Evolutionary conservation across 2,888 invertebrate species (phyloP), one percentile per base, ranked within the genome.

Genomic region (Eulithis prunata): DNA sequence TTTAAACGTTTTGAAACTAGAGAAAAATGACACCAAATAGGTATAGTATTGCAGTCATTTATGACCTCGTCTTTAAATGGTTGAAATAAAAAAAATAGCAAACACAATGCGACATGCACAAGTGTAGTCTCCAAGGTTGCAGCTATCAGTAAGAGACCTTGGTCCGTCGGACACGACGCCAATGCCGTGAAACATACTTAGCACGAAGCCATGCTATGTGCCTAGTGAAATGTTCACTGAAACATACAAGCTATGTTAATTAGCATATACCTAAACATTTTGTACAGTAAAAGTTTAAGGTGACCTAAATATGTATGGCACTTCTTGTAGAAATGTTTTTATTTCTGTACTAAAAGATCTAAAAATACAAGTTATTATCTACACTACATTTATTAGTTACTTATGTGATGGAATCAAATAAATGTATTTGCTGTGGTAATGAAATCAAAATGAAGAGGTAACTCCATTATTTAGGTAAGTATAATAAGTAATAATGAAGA

Each of bases 101-200:
- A 32, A 57, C n/a, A 55, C 55, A 55, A 55, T 28, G 62, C 51
- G 43, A 52, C 57, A 54, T 46, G 46, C 46, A 53, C 46, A 21
- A 14, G 62, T 56, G 57, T 54, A 43, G 57, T 21, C 36, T 57
- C 62, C 57, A 53, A 63, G 57, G 57, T 52, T 32, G 57, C 49
- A 14, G 41, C 62, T 55, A 55, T 41, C 55, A 41, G 55, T 47
- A 46, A 28, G 8, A 55, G 62, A 46, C 60, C 60, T 60, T 53
- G 53, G 36, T 45, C 46, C 60, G 46, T 51, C 49, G 62, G 55
- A 43, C 51, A 14, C 54, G 38, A 12, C 54, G 7, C n/a, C 41
- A 11, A 38, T 28, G 53, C 45, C 53, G 47, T 2, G 11, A 45
- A 45, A 58, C 51, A 41, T 21, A 52, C 43, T 4, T 43, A 43